Evolutionary conservation across 2,113 vertebrate genomes (phyloP), one percentile per base, ranked within the genome.

Genomic region (Panthera uncia): DNA sequence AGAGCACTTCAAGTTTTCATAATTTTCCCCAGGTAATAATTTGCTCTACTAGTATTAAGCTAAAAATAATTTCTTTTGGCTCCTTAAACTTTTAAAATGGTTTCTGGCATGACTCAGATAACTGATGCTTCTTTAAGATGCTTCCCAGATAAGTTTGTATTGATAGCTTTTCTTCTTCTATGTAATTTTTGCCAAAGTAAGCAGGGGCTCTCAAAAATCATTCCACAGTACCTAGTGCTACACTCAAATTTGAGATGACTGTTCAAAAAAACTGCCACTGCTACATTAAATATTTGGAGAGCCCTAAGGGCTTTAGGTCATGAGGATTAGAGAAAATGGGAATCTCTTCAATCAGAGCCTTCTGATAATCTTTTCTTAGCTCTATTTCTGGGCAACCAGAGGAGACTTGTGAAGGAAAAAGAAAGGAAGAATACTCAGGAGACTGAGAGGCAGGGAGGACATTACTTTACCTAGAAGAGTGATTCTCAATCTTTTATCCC

Each of bases 61-160:
- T 84, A 88, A 94, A 94, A 83, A 83, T 57, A 78, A 91, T 84
- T 97, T 90, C 3, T 5, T 84, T 74, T 68, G 33, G 69, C 5
- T 48, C 41, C n/a, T 86, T 91, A 61, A 27, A 81, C 36, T 73
- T 81, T 89, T 82, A 41, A 41, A 96, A 87, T 83, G 36, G 66
- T 16, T 65, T 89, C 71, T 93, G 55, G 36, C 68, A 63, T 93
- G 57, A 96, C 71, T 96, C 81, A 95, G 84, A 71, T 69, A 89
- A 68, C 63, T 74, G 61, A 85, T 36, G 14, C 69, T 61, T 86
- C 89, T 91, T 94, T 73, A 27, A 71, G 92, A 74, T 52, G 36
- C 8, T 92, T 87, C 81, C 76, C 7, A 19, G 68, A 12, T 93
- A 82, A 52, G 12, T 61, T 10, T 65, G 93, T 91, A 36, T 29